phyloP scores from a whole-genome alignment of 2,113 vertebrate species.

The Oreochromis niloticus region DNA sequence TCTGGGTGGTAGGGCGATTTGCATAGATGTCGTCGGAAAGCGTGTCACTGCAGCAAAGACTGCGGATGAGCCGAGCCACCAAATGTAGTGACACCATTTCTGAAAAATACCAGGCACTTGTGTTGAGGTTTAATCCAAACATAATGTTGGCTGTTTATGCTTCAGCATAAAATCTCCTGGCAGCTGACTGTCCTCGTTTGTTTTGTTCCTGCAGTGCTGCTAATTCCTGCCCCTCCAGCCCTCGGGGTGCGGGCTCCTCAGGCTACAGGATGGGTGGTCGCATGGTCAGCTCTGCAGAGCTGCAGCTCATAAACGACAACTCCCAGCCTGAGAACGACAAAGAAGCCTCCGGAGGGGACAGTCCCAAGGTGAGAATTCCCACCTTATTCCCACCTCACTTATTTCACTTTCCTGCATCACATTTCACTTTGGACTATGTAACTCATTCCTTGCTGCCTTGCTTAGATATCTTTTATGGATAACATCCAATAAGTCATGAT shows the following conservation, averaged over 20 bases:
- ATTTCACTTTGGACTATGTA: not conserved
- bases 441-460: not conserved
- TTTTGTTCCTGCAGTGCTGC: constrained; percentile 78
- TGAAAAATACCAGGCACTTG: not conserved
- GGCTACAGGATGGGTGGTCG: constrained; percentile 88
- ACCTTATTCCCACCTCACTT: not conserved
- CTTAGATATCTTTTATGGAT: not conserved
- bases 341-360: constrained; percentile 90
- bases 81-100: not conserved
- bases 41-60: constrained; percentile 8
- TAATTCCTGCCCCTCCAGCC: constrained; percentile 97
- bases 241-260: constrained; percentile 89
- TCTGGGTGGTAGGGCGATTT: not conserved
- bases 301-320: constrained; percentile 88
- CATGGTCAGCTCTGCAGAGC: constrained; percentile 83
- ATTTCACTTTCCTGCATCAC: not conserved
- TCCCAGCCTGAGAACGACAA: constrained; percentile 94
- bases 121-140: not conserved
- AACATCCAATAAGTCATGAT: not conserved
- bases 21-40: not conserved
- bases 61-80: not conserved
- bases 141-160: not conserved
- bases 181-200: not conserved
- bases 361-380: constrained; percentile 84
- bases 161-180: not conserved